phyloP scores from a whole-genome alignment of 1,140 invertebrate species.

The Pararge aegeria region DNA sequence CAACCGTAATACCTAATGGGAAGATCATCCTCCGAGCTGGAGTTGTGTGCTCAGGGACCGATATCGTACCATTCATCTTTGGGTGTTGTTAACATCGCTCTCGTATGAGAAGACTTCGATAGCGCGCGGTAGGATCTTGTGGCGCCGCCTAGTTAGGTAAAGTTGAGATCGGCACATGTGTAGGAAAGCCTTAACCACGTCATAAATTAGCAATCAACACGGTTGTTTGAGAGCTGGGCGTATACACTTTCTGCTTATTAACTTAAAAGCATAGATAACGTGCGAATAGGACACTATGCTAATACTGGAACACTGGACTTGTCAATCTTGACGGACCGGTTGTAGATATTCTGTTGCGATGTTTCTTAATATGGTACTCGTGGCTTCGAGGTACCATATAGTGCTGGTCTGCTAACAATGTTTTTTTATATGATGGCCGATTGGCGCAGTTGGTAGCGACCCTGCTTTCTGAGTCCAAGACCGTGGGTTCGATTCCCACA shows the following conservation, averaged over 20 bases:
- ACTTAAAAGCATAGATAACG: conserved; percentile 8
- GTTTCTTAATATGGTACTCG: neutral
- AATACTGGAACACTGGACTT: neutral
- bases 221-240: conserved; percentile 1
- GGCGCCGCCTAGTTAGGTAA: too few relatives aligned
- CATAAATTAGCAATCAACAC: conserved; percentile 3
- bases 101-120: too few relatives aligned
- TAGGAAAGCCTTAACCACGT: neutral
- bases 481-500: too few relatives aligned
- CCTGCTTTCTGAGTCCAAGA: too few relatives aligned
- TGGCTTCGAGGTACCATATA: neutral
- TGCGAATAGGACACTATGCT: neutral
- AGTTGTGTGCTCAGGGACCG: too few relatives aligned
- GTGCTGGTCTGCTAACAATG: neutral
- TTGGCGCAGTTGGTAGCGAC: too few relatives aligned
- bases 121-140: too few relatives aligned
- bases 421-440: too few relatives aligned
- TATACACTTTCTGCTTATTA: neutral
- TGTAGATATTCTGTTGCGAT: neutral
- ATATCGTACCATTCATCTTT: too few relatives aligned
- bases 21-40: too few relatives aligned
- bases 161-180: neutral
- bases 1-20: too few relatives aligned
- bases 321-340: neutral
- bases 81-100: too few relatives aligned